Evolutionary conservation across 2,888 invertebrate genomes (phyloP).

Genomic region (Oscheius myriophilus): DNA sequence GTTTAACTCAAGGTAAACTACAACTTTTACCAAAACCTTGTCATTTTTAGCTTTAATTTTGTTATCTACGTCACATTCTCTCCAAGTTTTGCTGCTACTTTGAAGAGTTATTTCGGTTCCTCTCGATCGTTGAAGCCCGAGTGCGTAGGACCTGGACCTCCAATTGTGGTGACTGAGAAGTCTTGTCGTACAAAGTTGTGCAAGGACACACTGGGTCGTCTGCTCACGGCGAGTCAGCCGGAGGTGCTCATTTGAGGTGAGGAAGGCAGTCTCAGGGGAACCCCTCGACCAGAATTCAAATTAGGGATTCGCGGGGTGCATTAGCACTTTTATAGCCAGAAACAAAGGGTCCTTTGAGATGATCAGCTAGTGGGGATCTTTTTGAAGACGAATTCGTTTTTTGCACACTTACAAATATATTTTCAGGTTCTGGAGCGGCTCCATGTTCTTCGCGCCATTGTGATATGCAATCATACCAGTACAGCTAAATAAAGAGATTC

Average conservation of each 20-base stretch:
- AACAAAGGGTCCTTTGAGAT: too few species aligned
- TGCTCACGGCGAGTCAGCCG: slow-evolving; percentile 50
- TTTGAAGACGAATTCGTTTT: too few species aligned
- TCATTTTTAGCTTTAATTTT: slow-evolving; percentile 63
- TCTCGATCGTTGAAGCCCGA: slow-evolving; percentile 38
- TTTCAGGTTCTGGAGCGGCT: too few species aligned
- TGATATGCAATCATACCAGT: slow-evolving; percentile 24
- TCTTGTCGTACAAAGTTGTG: slow-evolving; percentile 43
- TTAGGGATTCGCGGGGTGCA: slow-evolving; percentile 4
- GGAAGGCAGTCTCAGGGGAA: slow-evolving; percentile 3
- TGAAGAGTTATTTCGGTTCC: slow-evolving; percentile 55
- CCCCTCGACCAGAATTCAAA: not conserved
- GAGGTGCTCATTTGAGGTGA: slow-evolving; percentile 46
- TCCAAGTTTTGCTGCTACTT: slow-evolving; percentile 57
- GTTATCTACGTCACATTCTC: slow-evolving; percentile 70
- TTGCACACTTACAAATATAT: too few species aligned
- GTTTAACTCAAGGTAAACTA: slow-evolving; percentile 63
- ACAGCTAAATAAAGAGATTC: slow-evolving; percentile 5
- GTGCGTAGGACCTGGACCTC: slow-evolving; percentile 37
- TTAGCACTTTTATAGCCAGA: slow-evolving; percentile 7
- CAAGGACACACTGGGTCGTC: slow-evolving; percentile 47
- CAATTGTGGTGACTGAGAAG: slow-evolving; percentile 41
- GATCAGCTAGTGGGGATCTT: too few species aligned
- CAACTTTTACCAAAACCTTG: not conserved
- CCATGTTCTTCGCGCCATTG: slow-evolving; percentile 3